Conservation (phyloP, 2,113 vertebrate species). For the Rousettus leschenaultii region DNA sequence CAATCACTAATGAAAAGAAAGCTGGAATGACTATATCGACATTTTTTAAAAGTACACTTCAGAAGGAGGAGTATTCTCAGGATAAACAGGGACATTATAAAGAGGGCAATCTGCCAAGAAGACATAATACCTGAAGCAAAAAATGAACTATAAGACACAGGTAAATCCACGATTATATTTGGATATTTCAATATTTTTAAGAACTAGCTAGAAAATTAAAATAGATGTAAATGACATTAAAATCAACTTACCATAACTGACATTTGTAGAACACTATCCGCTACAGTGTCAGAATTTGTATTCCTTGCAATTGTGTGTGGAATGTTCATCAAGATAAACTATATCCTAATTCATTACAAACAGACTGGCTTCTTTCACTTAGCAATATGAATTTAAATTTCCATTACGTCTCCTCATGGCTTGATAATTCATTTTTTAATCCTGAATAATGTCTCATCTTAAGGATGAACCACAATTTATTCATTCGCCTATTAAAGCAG, state of each 20-base stretch:
- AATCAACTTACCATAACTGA: neutral
- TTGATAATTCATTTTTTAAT: neutral
- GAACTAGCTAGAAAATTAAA: neutral
- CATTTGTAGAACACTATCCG: neutral
- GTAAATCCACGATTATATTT: neutral
- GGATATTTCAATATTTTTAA: neutral
- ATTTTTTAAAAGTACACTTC: neutral
- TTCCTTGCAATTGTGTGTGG: neutral
- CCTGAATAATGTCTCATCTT: neutral
- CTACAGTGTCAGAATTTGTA: neutral
- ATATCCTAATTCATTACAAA: neutral
- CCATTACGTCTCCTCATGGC: neutral
- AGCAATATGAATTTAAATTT: neutral
- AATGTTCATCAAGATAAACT: neutral
- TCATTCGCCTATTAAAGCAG: neutral
- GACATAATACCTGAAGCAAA: neutral
- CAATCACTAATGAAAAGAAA: neutral
- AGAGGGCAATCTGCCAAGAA: neutral
- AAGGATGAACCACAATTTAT: neutral
- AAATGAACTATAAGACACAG: neutral
- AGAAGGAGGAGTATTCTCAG: neutral
- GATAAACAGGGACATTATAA: neutral
- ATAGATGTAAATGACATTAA: neutral
- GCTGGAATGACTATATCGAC: neutral
- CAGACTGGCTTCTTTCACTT: neutral